Conservation (phyloP, 2,888 invertebrate species). For the Dasypogon diadema region DNA sequence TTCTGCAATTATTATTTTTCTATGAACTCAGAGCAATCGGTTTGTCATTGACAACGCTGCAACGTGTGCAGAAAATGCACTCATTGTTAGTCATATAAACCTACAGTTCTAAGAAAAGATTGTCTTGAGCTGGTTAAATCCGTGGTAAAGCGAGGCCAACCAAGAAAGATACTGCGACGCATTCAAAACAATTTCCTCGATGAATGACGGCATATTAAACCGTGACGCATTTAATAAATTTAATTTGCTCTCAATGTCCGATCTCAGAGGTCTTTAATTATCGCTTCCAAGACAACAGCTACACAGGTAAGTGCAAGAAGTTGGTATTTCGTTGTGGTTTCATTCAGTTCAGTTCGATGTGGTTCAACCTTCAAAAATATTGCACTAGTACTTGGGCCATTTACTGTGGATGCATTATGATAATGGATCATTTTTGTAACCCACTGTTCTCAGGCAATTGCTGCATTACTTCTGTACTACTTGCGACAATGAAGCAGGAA, state of each 20-base stretch:
- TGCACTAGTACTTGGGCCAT: background rate
- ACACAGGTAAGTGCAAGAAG: conserved; percentile 11
- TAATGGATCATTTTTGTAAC: background rate
- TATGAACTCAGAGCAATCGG: no score
- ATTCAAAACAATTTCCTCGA: conserved; percentile 37
- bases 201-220: conserved; percentile 28
- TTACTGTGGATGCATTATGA: background rate
- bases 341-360: conserved; percentile 29
- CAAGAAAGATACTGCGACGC: background rate
- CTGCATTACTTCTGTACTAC: conserved; percentile 3
- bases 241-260: conserved; percentile 5
- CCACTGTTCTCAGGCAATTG: conserved; percentile 38
- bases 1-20: no score
- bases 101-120: conserved; percentile 4
- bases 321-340: background rate
- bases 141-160: conserved; percentile 10
- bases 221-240: conserved; percentile 32
- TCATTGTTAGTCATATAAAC: background rate
- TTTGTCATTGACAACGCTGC: background rate
- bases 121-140: conserved; percentile 13
- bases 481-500: conserved; percentile 29
- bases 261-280: background rate
- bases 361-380: conserved; percentile 20
- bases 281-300: background rate
- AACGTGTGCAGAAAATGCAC: background rate